phyloP scores from a whole-genome alignment of 1,140 invertebrate genomes.

The Euwallacea similis region DNA sequence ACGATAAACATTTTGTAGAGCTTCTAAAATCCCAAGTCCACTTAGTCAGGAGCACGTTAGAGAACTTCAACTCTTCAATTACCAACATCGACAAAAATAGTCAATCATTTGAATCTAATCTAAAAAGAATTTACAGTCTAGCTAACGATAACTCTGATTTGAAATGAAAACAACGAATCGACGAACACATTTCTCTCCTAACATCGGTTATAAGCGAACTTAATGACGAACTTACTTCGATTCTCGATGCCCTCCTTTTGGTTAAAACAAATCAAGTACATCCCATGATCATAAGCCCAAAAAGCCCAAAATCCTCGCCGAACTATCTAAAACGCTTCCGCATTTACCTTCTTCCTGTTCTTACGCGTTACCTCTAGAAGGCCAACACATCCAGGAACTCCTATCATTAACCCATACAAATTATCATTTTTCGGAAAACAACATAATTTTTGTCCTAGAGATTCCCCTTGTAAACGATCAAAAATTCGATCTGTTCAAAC shows the following conservation, averaged over 20 bases:
- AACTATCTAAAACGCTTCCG: neutral
- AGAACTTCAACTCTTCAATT: slow-evolving; percentile 1
- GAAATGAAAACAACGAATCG: neutral
- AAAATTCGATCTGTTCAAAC: neutral
- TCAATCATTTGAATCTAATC: neutral
- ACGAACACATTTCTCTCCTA: neutral
- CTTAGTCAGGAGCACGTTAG: neutral
- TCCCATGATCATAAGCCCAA: neutral
- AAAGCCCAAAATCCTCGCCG: neutral
- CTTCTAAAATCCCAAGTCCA: neutral
- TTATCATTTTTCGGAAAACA: neutral
- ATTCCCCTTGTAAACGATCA: neutral
- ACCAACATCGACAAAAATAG: neutral
- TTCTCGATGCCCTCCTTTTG: neutral
- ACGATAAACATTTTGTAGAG: neutral
- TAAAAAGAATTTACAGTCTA: slow-evolving; percentile 1
- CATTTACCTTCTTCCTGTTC: neutral
- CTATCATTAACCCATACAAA: neutral
- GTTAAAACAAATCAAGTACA: neutral
- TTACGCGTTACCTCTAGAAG: neutral
- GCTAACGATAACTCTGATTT: neutral
- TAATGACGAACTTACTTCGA: neutral
- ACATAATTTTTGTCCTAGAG: neutral
- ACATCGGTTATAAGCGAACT: neutral
- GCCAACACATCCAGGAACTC: neutral